phyloP scores from a whole-genome alignment of 2,888 invertebrate genomes.

The Seladonia tumulorum region DNA sequence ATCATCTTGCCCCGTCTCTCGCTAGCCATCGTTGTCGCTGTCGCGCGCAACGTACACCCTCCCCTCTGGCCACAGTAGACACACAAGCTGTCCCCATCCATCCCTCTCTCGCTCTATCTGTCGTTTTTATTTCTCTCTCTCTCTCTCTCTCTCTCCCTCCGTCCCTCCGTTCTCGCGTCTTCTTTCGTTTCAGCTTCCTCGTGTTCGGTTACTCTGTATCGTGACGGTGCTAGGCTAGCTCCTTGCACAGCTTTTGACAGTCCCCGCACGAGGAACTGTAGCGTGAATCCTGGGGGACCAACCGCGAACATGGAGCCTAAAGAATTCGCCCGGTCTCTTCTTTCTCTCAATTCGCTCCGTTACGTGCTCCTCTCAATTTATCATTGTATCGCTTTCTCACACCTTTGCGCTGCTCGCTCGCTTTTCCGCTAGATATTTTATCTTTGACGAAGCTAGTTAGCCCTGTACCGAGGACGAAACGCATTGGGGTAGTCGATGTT shows the following conservation, averaged over 20 bases:
- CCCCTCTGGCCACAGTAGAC: constrained; percentile 5
- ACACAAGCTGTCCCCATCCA: constrained; percentile 14
- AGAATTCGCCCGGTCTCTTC: not conserved
- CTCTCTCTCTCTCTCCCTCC: not conserved
- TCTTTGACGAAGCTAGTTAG: not conserved
- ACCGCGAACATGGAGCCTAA: not conserved
- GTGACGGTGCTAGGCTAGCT: constrained; percentile 8
- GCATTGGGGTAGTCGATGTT: not conserved
- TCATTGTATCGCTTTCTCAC: not conserved
- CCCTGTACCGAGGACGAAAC: not conserved
- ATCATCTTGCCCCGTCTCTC: constrained; percentile 35
- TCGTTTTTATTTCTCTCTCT: not conserved
- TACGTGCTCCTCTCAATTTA: not conserved
- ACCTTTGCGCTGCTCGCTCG: not conserved
- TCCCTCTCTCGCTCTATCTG: not conserved
- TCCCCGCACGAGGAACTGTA: constrained; percentile 17
- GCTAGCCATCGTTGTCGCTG: constrained; percentile 32
- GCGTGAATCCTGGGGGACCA: constrained; percentile 3
- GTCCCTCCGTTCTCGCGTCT: constrained; percentile 10
- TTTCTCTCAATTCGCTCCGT: not conserved
- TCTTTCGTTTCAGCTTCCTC: constrained; percentile 35
- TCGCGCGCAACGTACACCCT: constrained; percentile 12
- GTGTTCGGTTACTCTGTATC: constrained; percentile 25
- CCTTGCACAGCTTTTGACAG: constrained; percentile 27
- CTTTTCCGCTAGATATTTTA: not conserved